These are phyloP conservation scores for Terrapene triunguis DNA, from an alignment of 2,113 vertebrate genomes.

Conservation along the genomic window DNA sequence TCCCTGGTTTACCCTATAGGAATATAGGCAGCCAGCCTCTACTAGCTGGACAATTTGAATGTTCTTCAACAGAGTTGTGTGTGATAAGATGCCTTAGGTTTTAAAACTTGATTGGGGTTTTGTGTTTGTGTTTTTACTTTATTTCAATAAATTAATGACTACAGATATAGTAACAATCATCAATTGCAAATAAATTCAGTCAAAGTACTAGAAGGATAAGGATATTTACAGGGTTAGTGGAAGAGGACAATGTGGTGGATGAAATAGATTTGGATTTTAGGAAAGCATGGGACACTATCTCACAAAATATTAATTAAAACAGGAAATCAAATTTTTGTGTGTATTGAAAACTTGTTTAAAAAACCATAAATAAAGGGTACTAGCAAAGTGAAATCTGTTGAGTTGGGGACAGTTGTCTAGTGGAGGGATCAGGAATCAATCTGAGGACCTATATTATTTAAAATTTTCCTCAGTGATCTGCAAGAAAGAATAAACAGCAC, in stretches of 20 bases:
- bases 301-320: background rate
- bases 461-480: background rate
- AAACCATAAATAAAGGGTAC: background rate
- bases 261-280: background rate
- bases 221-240: background rate
- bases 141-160: accelerated
- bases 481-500: conserved; percentile 5
- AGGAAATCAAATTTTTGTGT: background rate
- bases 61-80: background rate
- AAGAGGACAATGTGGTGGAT: background rate
- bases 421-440: background rate
- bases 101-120: background rate
- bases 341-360: background rate
- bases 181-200: background rate
- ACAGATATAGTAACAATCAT: background rate
- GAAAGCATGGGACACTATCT: background rate
- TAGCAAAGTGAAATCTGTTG: background rate
- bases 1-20: background rate
- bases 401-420: background rate
- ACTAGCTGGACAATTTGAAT: background rate
- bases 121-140: background rate
- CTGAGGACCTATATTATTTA: background rate
- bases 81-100: background rate
- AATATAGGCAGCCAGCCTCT: background rate
- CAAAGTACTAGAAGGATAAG: background rate